These are phyloP conservation scores for Drosophila trichaetosa DNA, from an alignment of 2,888 invertebrate species.

Conservation along the genomic window DNA sequence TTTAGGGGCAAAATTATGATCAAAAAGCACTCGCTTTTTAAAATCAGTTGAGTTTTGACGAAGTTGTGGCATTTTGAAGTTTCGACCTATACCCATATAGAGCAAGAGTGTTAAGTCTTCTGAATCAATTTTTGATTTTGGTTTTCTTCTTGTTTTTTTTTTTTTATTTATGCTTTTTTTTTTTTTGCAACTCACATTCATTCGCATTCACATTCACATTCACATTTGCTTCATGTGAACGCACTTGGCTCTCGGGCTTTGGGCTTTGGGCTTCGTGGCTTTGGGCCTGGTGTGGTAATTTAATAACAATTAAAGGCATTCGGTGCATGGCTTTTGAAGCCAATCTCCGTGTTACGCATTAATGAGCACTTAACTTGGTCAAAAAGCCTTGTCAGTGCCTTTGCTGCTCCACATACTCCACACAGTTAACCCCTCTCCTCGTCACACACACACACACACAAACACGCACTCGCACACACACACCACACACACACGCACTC, in stretches of 20 bases:
- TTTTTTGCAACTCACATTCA: slow-evolving; percentile 40
- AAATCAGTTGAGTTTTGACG: too few relatives aligned
- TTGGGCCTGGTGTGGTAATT: slow-evolving; percentile 64
- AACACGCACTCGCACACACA: too few relatives aligned
- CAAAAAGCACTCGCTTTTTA: too few relatives aligned
- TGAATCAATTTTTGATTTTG: neutral
- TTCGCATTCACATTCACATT: slow-evolving; percentile 34
- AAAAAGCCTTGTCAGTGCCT: slow-evolving; percentile 65
- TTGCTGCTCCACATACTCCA: slow-evolving; percentile 64
- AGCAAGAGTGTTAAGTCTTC: slow-evolving; percentile 1
- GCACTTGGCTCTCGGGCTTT: slow-evolving; percentile 43
- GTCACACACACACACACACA: neutral
- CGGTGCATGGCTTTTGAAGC: slow-evolving; percentile 79
- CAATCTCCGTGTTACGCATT: slow-evolving; percentile 83
- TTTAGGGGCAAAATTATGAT: too few relatives aligned
- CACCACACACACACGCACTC: neutral
- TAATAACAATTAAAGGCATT: slow-evolving; percentile 80
- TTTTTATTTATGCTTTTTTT: neutral
- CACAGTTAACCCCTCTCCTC: neutral
- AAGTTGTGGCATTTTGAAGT: too few relatives aligned
- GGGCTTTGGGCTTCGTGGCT: slow-evolving; percentile 23
- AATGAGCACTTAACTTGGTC: slow-evolving; percentile 83
- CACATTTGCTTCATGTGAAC: slow-evolving; percentile 53
- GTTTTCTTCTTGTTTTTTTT: neutral
- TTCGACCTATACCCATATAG: too few relatives aligned